Conservation (phyloP, 2,113 vertebrate species). For the Clarias magur region DNA sequence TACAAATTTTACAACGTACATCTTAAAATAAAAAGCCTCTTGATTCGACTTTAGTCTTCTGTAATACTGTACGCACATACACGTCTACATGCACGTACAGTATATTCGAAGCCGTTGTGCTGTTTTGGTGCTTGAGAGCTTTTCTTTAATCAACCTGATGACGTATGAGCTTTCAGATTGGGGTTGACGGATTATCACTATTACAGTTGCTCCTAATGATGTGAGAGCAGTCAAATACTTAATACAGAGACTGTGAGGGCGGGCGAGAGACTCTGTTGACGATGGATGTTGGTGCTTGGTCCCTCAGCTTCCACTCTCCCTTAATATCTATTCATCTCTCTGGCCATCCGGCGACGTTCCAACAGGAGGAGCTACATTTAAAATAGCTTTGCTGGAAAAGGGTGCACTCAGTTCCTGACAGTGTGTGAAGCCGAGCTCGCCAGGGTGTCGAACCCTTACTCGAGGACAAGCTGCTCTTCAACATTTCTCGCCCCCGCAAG, state of each 20-base stretch:
- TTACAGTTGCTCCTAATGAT: constrained; percentile 16
- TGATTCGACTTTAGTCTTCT: too few relatives aligned
- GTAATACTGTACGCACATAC: neutral
- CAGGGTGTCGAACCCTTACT: constrained; percentile 8
- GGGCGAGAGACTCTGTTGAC: neutral
- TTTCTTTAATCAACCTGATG: neutral
- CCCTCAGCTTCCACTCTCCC: neutral
- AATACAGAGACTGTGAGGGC: neutral
- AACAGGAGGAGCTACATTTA: constrained; percentile 32
- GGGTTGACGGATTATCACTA: constrained; percentile 2
- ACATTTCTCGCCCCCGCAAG: neutral
- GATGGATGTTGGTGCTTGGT: neutral
- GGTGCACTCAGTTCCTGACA: constrained; percentile 2
- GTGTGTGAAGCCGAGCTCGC: constrained; percentile 1
- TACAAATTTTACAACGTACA: neutral
- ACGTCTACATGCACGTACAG: neutral
- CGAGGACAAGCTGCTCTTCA: constrained; percentile 24
- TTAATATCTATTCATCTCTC: neutral
- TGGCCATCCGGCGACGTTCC: constrained; percentile 47
- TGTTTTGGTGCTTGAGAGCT: neutral
- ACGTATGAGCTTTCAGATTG: constrained; percentile 1
- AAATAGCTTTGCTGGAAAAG: constrained; percentile 37
- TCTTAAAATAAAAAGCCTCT: neutral
- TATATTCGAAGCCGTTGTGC: neutral
- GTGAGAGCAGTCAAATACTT: constrained; percentile 32